These are phyloP conservation scores for Drosophila baimaii DNA, from an alignment of 1,140 invertebrate genomes.

Conservation along the genomic window DNA sequence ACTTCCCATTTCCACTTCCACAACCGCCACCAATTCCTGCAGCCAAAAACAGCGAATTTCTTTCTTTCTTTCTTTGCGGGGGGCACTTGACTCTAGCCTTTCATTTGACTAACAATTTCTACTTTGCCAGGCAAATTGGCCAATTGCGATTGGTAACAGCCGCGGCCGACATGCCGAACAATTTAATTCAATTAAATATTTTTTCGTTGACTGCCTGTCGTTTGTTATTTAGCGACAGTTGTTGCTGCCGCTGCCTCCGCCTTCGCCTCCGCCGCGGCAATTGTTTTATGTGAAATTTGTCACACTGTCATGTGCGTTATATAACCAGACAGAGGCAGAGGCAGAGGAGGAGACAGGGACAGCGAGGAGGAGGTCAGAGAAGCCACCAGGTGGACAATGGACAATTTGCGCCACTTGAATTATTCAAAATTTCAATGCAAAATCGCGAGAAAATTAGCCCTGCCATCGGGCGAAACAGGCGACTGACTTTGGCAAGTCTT, in stretches of 20 bases:
- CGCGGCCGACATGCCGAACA: conserved; percentile 68
- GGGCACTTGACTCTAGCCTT: conserved; percentile 51
- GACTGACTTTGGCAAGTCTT: conserved; percentile 42
- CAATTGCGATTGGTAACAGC: conserved; percentile 83
- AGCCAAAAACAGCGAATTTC: conserved; percentile 11
- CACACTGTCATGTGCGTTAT: conserved; percentile 78
- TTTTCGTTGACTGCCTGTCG: conserved; percentile 79
- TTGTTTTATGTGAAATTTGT: conserved; percentile 83
- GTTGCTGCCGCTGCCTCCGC: conserved; percentile 29
- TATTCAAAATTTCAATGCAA: conserved; percentile 71
- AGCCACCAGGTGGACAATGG: conserved; percentile 32
- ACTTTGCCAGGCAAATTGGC: conserved; percentile 78
- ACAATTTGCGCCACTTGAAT: conserved; percentile 70
- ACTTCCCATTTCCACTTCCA: conserved; percentile 48
- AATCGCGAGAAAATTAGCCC: conserved; percentile 76
- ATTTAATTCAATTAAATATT: conserved; percentile 84
- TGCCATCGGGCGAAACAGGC: conserved; percentile 11
- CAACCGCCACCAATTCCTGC: conserved; percentile 7
- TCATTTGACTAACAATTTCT: conserved; percentile 80
- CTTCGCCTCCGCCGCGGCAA: conserved; percentile 39
- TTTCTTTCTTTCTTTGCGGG: conserved; percentile 17
- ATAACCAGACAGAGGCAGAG: conserved; percentile 21
- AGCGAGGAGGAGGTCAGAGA: conserved; percentile 1
- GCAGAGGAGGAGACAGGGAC: neutral
- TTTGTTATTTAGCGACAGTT: conserved; percentile 82